These are phyloP conservation scores for Amphipyra tragopoginis DNA, from an alignment of 2,888 invertebrate genomes.

Conservation along the genomic window DNA sequence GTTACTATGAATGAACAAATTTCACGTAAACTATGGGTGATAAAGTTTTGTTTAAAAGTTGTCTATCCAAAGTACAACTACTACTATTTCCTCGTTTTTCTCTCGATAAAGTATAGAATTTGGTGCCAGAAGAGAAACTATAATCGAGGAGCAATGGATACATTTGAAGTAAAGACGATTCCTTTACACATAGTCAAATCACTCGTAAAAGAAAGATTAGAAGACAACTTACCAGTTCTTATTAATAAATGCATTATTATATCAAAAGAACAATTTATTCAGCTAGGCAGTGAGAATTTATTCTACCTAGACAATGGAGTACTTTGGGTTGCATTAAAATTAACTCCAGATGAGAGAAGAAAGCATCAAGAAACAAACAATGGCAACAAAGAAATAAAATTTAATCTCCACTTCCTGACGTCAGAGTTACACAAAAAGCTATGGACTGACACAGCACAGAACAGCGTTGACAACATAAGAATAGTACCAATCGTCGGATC, in stretches of 20 bases:
- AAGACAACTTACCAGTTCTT: slow-evolving; percentile 72
- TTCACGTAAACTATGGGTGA: slow-evolving; percentile 79
- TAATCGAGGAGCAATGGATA: slow-evolving; percentile 68
- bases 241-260: slow-evolving; percentile 81
- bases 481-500: slow-evolving; percentile 81
- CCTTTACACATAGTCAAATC: slow-evolving; percentile 68
- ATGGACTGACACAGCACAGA: slow-evolving; percentile 68
- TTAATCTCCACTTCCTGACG: slow-evolving; percentile 75
- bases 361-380: slow-evolving; percentile 66
- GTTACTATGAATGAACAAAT: slow-evolving; percentile 81
- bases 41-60: slow-evolving; percentile 85
- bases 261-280: slow-evolving; percentile 79
- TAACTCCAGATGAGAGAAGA: slow-evolving; percentile 71
- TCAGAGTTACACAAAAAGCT: slow-evolving; percentile 81
- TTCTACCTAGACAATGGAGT: slow-evolving; percentile 85
- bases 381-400: slow-evolving; percentile 66
- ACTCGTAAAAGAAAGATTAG: slow-evolving; percentile 70
- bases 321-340: slow-evolving; percentile 81
- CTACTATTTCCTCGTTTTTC: slow-evolving; percentile 80
- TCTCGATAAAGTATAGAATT: slow-evolving; percentile 83
- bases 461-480: slow-evolving; percentile 70
- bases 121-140: slow-evolving; percentile 63
- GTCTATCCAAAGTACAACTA: slow-evolving; percentile 86
- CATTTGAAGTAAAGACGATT: slow-evolving; percentile 72
- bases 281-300: slow-evolving; percentile 82